Evolutionary conservation across 2,888 invertebrate genomes (phyloP), one percentile per base, ranked within the genome.

Genomic region (Lypha dubia): DNA sequence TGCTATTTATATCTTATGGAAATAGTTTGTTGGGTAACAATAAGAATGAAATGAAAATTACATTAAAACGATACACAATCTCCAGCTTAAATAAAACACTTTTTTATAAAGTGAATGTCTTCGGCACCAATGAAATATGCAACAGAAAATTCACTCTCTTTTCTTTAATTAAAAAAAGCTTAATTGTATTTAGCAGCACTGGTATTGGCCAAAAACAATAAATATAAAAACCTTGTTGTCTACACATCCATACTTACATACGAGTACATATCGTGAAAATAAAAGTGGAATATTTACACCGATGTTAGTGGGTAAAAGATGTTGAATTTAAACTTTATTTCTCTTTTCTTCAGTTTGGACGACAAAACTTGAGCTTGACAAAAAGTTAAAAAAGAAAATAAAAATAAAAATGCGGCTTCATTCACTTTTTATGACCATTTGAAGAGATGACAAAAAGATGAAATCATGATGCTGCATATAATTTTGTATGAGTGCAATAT

Each of bases 371-470:
- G 62, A 8, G 6, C 17, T 60, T 60, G 32, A 60, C 15, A n/a
- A 9, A 4, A 28, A 11, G 6, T 44, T 17, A 51, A 35, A 67
- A 53, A 6, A 51, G 62, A 32, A 51, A 35, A 67, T 41, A 6
- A 51, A 70, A 32, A 17, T 51, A 11, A 38, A 74, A 41, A 49
- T 41, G 32, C 75, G 68, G 62, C 75, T 83, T 70, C 53, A 49
- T 83, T 83, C 49, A 63, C 35, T 77, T 82, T 77, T 67, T 56
- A 56, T 74, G 68, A 38, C 79, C 73, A 79, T 70, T 79, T 83
- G 63, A 58, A 68, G 79, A 56, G 71, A 38, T 17, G 32, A 35
- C 63, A 24, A 63, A 44, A 35, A 79, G n/a, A 62, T 44, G 51
- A 79, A 8, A 62, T n/a, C 35, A 58, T 51, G 62, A 60, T 67